Evolutionary conservation across 2,888 invertebrate species (phyloP), one percentile per base, ranked within the genome.

Genomic region (Pollenia griseotomentosa): DNA sequence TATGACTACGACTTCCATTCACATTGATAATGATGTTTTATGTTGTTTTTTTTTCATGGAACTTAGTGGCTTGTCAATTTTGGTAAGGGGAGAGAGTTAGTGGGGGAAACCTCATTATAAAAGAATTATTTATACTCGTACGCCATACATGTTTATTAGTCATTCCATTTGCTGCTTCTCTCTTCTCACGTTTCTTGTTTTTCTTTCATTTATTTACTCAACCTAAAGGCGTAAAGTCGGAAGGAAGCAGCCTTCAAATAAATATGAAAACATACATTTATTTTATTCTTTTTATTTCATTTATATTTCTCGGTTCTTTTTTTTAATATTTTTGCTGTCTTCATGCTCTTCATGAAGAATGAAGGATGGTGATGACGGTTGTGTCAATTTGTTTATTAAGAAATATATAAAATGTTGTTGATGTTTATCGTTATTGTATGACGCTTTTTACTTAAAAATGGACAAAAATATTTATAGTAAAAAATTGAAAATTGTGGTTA

Each of bases 231-330:
- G 66, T 51, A 57, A 71, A 81, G 33, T 57, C 77, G 81, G 77
- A 84, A 84, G 84, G 87, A 84, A 87, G 51, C 77, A 84, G 84
- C 84, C 68, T 87, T 81, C 77, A 79, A 68, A 79, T 84, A 66
- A 73, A 79, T 74, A 74, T 74, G 73, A 68, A 66, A 66, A 83
- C 46, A 73, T 42, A 74, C 48, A 78, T 73, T 16, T 51, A 44
- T 61, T 44, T 75, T 61, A 57, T 77, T 71, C 7, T 23, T 53
- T 33, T 48, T 61, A 10, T 40, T 61, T 53, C 16, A 40, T 66
- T 40, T 61, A 8, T 61, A 40, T 40, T 61, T 40, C 40, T 61
- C 40, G n/a, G 33, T 33, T 3, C 23, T 23, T 2, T n/a, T 61
- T 10, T 61, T 70, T 63, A 23, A 19, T 61, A 19, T 70, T 68